A percentile compares a stretch with the other conserved stretches of the same genome.
phyloP scores from a whole-genome alignment of 2,888 invertebrate species.

The Bellardia bayeri region DNA sequence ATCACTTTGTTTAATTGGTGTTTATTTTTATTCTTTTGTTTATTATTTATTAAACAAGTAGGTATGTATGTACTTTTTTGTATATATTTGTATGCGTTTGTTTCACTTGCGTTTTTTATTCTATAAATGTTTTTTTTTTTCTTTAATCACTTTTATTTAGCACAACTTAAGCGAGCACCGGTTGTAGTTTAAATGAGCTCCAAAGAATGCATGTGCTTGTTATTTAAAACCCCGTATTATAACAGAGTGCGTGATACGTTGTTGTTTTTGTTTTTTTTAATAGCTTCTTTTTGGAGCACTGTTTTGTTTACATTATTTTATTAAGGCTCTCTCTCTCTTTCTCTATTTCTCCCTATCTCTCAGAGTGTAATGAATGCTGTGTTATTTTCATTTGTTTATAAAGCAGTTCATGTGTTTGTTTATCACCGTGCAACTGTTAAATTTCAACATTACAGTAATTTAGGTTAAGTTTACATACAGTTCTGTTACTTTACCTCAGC shows the following conservation, averaged over 20 bases:
- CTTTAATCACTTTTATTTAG: constrained; percentile 53
- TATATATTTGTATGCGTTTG: constrained; percentile 26
- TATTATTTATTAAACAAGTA: constrained; percentile 34
- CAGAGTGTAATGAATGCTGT: neutral
- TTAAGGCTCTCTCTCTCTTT: neutral
- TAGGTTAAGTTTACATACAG: constrained; percentile 61
- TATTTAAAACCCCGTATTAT: constrained; percentile 71
- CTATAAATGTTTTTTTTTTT: constrained; percentile 16
- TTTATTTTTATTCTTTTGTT: constrained; percentile 42
- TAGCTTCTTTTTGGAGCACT: neutral
- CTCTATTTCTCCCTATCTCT: constrained; percentile 1
- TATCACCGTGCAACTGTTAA: neutral
- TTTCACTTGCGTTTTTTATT: constrained; percentile 34
- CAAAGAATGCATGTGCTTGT: constrained; percentile 66
- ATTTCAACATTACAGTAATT: constrained; percentile 56
- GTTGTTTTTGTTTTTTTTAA: constrained; percentile 16
- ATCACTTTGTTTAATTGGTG: constrained; percentile 61
- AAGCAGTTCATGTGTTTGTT: neutral
- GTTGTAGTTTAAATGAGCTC: constrained; percentile 76
- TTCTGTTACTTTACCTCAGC: constrained; percentile 42
- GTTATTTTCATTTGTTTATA: neutral
- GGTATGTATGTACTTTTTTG: neutral
- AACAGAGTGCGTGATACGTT: constrained; percentile 28
- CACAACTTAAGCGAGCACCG: constrained; percentile 74
- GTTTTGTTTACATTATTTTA: constrained; percentile 13